Conservation (phyloP, 2,113 vertebrate species). For the Solea solea region DNA sequence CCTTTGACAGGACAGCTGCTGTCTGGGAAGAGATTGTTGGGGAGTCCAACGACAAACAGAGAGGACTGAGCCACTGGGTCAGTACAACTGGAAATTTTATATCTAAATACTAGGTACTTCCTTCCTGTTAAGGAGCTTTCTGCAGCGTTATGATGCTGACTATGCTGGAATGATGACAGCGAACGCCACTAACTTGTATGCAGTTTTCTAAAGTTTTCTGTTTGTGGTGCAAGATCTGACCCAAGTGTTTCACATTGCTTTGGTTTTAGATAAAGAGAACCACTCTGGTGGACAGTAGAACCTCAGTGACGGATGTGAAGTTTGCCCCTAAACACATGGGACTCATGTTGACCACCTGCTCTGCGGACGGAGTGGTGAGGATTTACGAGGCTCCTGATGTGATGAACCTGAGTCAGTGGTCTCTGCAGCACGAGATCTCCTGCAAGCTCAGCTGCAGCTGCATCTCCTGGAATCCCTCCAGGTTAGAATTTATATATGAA, state of each 20-base stretch:
- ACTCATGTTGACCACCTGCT: constrained; percentile 96
- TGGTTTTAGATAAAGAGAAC: constrained; percentile 94
- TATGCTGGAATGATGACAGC: too few species aligned
- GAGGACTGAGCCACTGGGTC: constrained; percentile 98
- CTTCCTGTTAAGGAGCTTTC: too few species aligned
- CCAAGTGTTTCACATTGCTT: not conserved
- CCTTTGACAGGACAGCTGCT: constrained; percentile 95
- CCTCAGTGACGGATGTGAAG: constrained; percentile 97
- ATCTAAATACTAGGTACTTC: too few species aligned
- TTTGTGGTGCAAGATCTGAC: not conserved
- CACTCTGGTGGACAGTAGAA: constrained; percentile 96
- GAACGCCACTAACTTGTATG: too few species aligned
- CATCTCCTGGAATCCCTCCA: constrained; percentile 98
- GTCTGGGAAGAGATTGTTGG: constrained; percentile 99
- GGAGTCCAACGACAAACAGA: constrained; percentile 97
- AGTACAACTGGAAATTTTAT: constrained; percentile 42
- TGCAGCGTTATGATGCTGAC: too few species aligned
- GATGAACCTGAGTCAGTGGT: constrained; percentile 99
- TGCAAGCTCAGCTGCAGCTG: constrained; percentile 98
- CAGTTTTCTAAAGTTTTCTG: not conserved
- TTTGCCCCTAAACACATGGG: constrained; percentile 99
- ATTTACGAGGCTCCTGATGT: constrained; percentile 97
- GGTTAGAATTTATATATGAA: constrained; percentile 73
- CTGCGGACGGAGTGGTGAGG: constrained; percentile 94
- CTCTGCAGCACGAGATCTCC: constrained; percentile 96